Conservation (phyloP, 2,888 invertebrate species). For the Leptinotarsa tumamoca region DNA sequence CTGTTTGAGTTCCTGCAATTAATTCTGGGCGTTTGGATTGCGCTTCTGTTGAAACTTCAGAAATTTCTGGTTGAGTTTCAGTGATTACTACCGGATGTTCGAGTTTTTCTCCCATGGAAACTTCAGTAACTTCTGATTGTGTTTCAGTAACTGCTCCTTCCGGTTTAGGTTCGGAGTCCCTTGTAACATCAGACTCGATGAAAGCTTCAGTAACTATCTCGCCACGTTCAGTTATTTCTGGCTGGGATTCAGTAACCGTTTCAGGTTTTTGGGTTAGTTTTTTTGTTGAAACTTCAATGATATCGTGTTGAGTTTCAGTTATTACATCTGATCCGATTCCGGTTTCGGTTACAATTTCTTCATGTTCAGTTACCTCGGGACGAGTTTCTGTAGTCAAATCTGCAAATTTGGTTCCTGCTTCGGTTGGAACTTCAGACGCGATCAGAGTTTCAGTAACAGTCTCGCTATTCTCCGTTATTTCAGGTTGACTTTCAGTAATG, state of each 20-base stretch:
- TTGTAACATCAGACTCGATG: no score
- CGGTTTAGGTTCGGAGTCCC: neutral
- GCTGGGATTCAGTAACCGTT: neutral
- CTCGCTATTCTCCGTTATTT: neutral
- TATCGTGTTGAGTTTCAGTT: neutral
- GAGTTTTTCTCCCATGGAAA: no score
- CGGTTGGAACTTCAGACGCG: no score
- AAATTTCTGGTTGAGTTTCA: constrained; percentile 17
- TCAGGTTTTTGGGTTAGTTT: neutral
- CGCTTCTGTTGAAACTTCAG: neutral
- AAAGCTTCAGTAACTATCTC: neutral
- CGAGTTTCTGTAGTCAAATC: constrained; percentile 6
- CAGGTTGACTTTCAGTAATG: constrained; percentile 26
- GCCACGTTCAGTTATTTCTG: constrained; percentile 17
- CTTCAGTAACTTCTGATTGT: neutral
- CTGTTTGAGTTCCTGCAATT: neutral
- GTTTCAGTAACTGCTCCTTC: neutral
- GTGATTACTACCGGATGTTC: constrained; percentile 39
- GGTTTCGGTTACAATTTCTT: neutral
- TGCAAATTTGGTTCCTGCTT: neutral
- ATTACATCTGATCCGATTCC: neutral
- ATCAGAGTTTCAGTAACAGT: no score
- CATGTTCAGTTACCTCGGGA: neutral
- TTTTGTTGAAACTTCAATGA: neutral
- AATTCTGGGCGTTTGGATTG: neutral